Percentiles rank a stretch among this genome's conserved stretches.
These are phyloP conservation scores for Bombus superbus DNA, from an alignment of 1,140 invertebrate species.

Conservation along the genomic window DNA sequence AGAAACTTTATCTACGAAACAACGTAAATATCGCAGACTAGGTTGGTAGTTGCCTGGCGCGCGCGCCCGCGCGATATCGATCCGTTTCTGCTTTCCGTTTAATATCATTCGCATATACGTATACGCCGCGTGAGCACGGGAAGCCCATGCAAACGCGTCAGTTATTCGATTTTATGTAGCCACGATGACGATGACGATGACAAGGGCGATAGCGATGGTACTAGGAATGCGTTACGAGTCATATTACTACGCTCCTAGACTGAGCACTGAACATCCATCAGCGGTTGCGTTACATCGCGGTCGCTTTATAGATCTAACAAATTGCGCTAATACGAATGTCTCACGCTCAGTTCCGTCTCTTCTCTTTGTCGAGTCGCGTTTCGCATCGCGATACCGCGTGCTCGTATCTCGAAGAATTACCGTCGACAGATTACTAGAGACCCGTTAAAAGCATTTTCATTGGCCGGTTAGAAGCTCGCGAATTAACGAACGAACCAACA, in stretches of 20 bases:
- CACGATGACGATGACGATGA: conserved; percentile 36
- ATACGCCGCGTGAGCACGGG: conserved; percentile 24
- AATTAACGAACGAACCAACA: too few species aligned
- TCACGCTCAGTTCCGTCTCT: conserved; percentile 16
- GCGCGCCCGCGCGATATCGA: conserved; percentile 19
- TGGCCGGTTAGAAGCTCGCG: neutral
- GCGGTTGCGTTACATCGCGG: conserved; percentile 53
- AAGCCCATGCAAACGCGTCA: conserved; percentile 11
- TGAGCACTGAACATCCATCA: conserved; percentile 46
- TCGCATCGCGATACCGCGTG: neutral
- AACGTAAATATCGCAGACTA: neutral
- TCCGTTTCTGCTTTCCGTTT: conserved; percentile 39
- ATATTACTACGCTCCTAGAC: conserved; percentile 38
- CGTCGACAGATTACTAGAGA: too few species aligned
- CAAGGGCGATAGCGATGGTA: conserved; percentile 20
- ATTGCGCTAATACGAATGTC: conserved; percentile 49
- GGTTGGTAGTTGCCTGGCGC: neutral
- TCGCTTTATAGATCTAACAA: conserved; percentile 62
- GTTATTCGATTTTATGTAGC: conserved; percentile 54
- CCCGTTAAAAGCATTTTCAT: conserved; percentile 39
- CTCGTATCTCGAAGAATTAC: too few species aligned
- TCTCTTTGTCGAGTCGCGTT: conserved; percentile 5
- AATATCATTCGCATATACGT: conserved; percentile 29
- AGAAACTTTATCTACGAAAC: neutral
- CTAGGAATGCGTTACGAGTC: conserved; percentile 54